Percentiles rank a stretch among this genome's conserved stretches.
Evolutionary conservation across 2,113 vertebrate species (phyloP).

Genomic region (Chionodraco myersi): DNA sequence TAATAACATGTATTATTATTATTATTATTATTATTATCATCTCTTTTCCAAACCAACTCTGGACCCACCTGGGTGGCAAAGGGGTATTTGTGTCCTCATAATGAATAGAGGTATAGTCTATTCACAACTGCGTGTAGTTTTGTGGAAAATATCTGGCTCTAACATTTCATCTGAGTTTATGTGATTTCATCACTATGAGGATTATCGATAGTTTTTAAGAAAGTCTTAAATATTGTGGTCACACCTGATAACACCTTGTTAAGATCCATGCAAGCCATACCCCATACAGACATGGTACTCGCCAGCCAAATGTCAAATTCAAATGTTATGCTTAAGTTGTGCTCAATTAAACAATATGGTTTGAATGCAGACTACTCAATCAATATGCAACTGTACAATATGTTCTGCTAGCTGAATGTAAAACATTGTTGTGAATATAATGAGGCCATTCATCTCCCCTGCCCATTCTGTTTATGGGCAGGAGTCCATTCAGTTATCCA

Average conservation of each 20-base stretch:
- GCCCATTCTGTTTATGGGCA: slow-evolving; percentile 2
- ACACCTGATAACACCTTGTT: not conserved
- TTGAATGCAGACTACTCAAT: not conserved
- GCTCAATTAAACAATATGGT: not conserved
- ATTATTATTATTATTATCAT: too few species aligned
- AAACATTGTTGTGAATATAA: not conserved
- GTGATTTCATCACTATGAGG: not conserved
- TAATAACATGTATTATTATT: too few species aligned
- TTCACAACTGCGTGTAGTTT: too few species aligned
- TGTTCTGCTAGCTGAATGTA: not conserved
- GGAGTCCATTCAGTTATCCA: slow-evolving; percentile 7
- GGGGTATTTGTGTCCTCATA: too few species aligned
- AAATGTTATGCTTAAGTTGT: slow-evolving; percentile 22
- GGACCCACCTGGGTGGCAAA: too few species aligned
- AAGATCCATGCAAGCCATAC: not conserved
- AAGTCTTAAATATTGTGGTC: not conserved
- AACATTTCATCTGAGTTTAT: not conserved
- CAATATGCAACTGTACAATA: not conserved
- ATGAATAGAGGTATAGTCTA: too few species aligned
- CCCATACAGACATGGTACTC: not conserved
- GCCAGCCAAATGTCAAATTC: slow-evolving; percentile 34
- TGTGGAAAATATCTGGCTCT: too few species aligned
- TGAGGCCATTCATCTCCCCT: not conserved
- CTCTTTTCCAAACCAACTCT: too few species aligned
- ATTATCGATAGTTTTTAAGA: not conserved